Conservation (phyloP, 2,888 invertebrate species). For the Eilema caniola region DNA sequence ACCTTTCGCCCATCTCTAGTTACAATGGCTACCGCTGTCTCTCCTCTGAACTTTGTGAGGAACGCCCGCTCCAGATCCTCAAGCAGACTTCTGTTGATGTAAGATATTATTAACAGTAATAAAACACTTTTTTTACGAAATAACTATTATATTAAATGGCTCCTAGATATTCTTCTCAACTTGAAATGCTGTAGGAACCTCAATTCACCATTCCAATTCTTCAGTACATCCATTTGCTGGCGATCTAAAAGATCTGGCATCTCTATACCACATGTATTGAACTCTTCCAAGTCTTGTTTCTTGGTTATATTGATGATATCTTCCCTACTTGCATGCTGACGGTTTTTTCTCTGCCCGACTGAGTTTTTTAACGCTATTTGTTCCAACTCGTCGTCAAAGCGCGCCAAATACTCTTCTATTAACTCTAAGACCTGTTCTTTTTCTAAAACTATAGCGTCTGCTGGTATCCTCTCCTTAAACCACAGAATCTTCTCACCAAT, state of each 20-base stretch:
- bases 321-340: constrained; percentile 93
- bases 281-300: constrained; percentile 91
- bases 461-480: constrained; percentile 90
- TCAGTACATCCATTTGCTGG: constrained; percentile 87
- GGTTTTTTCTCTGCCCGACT: constrained; percentile 90
- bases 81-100: too few species aligned
- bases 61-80: too few species aligned
- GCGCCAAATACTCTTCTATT: constrained; percentile 84
- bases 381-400: constrained; percentile 92
- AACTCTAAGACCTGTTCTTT: constrained; percentile 88
- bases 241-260: constrained; percentile 90
- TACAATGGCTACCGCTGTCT: too few species aligned
- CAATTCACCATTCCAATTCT: constrained; percentile 90
- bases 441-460: constrained; percentile 82
- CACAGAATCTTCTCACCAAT: constrained; percentile 92
- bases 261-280: constrained; percentile 92
- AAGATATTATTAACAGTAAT: too few species aligned
- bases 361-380: constrained; percentile 93
- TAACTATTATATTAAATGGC: constrained; percentile 62
- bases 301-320: constrained; percentile 92
- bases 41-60: too few species aligned
- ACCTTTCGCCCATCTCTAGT: too few species aligned
- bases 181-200: constrained; percentile 89
- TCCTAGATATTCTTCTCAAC: constrained; percentile 86
- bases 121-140: constrained; percentile 15